A percentile compares a stretch with the other conserved stretches of the same genome.
Evolutionary conservation across 2,113 vertebrate genomes (phyloP).

Genomic region (Jaculus jaculus): DNA sequence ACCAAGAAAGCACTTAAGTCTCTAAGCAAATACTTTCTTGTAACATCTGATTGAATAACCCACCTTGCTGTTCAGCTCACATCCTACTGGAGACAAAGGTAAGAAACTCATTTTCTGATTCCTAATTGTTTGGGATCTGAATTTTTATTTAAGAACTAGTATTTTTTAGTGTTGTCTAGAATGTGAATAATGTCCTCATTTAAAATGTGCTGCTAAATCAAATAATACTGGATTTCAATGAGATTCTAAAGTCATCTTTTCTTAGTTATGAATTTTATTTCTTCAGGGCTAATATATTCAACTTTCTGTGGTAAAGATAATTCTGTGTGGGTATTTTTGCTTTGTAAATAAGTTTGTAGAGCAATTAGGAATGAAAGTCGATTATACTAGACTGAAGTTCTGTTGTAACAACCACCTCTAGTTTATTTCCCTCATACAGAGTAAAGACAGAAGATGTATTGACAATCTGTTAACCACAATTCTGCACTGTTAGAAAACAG

Average conservation of each 20-base stretch:
- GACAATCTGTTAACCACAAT: slow-evolving; percentile 10
- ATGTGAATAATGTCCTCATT: slow-evolving; percentile 19
- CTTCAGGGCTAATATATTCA: slow-evolving; percentile 15
- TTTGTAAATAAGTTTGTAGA: slow-evolving; percentile 62
- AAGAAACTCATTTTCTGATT: slow-evolving; percentile 76
- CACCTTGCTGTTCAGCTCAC: slow-evolving; percentile 74
- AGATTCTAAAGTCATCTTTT: slow-evolving; percentile 17
- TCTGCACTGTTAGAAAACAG: slow-evolving; percentile 8
- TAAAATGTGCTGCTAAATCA: slow-evolving; percentile 1
- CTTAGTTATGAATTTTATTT: slow-evolving; percentile 40
- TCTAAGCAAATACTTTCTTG: slow-evolving; percentile 70
- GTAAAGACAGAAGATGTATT: slow-evolving; percentile 32
- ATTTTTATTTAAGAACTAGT: slow-evolving; percentile 15
- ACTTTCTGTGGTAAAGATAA: slow-evolving; percentile 52
- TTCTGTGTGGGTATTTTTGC: slow-evolving; percentile 55
- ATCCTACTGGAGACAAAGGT: slow-evolving; percentile 75
- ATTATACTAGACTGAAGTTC: slow-evolving; percentile 52
- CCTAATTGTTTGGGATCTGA: slow-evolving; percentile 63
- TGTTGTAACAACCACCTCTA: slow-evolving; percentile 53
- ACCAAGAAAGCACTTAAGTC: slow-evolving; percentile 71
- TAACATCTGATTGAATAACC: slow-evolving; percentile 76
- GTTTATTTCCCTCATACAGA: not conserved
- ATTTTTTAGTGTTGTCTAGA: not conserved
- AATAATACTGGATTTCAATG: slow-evolving; percentile 28
- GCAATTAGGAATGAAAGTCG: slow-evolving; percentile 42